Percentiles rank a stretch among this genome's conserved stretches.
These are phyloP conservation scores for Sesia bembeciformis DNA, from an alignment of 2,888 invertebrate genomes.

Conservation along the genomic window DNA sequence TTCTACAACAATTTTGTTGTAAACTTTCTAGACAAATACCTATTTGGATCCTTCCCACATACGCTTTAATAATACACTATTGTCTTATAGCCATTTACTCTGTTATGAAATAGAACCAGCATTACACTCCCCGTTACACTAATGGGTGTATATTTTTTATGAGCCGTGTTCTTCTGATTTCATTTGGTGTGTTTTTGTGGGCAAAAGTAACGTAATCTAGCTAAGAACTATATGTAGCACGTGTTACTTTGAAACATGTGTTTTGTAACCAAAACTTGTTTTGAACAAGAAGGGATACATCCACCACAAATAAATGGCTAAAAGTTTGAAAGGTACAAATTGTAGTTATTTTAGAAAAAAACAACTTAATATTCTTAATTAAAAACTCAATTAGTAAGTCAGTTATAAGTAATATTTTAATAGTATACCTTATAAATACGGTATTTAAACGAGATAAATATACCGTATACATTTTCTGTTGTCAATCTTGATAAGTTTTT, in stretches of 20 bases:
- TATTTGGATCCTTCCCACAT: background rate
- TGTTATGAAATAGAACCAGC: slow-evolving; percentile 33
- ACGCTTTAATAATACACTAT: slow-evolving; percentile 11
- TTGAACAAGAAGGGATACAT: too few species aligned
- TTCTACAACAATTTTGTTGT: too few species aligned
- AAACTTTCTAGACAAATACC: too few species aligned
- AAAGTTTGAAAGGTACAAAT: background rate
- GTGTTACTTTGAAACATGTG: too few species aligned
- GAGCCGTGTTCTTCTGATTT: slow-evolving; percentile 6
- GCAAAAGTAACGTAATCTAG: background rate
- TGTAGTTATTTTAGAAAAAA: background rate
- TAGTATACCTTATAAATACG: too few species aligned
- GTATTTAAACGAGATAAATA: too few species aligned
- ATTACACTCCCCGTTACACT: slow-evolving; percentile 31
- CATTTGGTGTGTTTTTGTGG: slow-evolving; percentile 2
- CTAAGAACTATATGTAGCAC: too few species aligned
- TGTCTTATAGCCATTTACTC: slow-evolving; percentile 36
- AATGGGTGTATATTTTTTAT: slow-evolving; percentile 36
- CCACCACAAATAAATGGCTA: background rate
- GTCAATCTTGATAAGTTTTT: too few species aligned
- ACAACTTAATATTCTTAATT: background rate
- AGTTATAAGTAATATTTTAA: background rate
- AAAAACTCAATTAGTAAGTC: background rate
- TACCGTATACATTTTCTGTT: too few species aligned
- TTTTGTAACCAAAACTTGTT: too few species aligned